These are phyloP conservation scores for Neotoma lepida DNA, from an alignment of 2,113 vertebrate species.

Conservation along the genomic window DNA sequence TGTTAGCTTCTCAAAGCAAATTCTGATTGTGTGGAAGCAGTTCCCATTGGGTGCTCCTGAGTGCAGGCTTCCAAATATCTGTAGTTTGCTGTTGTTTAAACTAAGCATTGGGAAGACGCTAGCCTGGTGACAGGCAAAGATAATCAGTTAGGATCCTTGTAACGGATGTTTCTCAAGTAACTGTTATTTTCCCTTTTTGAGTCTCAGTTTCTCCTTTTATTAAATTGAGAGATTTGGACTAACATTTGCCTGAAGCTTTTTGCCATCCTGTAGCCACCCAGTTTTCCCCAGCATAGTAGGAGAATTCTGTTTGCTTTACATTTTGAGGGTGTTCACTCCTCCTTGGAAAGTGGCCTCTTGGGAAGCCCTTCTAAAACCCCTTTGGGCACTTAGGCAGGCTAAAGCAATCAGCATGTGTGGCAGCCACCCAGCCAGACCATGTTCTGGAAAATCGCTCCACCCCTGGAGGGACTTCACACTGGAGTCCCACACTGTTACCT, in stretches of 20 bases:
- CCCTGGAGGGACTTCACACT: slow-evolving; percentile 59
- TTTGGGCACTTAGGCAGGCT: slow-evolving; percentile 38
- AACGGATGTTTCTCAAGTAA: neutral
- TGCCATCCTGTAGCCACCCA: neutral
- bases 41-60: slow-evolving; percentile 2
- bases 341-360: slow-evolving; percentile 38
- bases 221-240: neutral
- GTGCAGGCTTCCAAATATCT: slow-evolving; percentile 47
- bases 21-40: slow-evolving; percentile 39
- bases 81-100: slow-evolving; percentile 44
- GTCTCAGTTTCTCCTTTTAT: neutral
- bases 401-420: slow-evolving; percentile 50
- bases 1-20: slow-evolving; percentile 48
- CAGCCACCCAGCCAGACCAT: neutral
- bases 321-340: slow-evolving; percentile 8
- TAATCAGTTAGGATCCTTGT: neutral
- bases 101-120: slow-evolving; percentile 15
- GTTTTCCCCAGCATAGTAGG: neutral
- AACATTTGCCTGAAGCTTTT: neutral
- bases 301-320: slow-evolving; percentile 30
- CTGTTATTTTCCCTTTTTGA: neutral
- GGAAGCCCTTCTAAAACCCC: slow-evolving; percentile 12
- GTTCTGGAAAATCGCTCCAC: neutral
- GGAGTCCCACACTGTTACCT: slow-evolving; percentile 73
- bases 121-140: slow-evolving; percentile 21